Evolutionary conservation across 2,888 invertebrate genomes (phyloP).

Genomic region (Cataglyphis livida): DNA sequence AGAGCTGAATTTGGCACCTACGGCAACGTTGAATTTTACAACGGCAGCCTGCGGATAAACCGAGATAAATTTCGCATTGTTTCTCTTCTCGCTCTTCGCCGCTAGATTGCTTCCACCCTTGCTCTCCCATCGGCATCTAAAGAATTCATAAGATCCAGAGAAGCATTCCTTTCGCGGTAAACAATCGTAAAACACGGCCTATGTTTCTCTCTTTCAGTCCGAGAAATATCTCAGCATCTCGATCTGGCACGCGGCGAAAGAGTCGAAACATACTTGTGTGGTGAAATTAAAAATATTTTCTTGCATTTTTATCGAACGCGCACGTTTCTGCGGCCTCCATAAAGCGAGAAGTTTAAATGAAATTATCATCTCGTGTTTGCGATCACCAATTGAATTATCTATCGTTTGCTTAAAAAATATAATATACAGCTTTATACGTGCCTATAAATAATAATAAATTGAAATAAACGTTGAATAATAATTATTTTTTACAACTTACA

Average conservation of each 20-base stretch:
- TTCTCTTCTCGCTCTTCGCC: conserved; percentile 17
- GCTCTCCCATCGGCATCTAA: conserved; percentile 69
- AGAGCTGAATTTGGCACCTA: conserved; percentile 67
- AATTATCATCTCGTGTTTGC: conserved; percentile 3
- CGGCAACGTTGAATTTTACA: conserved; percentile 70
- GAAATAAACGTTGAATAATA: conserved; percentile 2
- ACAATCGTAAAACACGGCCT: conserved; percentile 72
- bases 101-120: conserved; percentile 65
- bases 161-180: conserved; percentile 69
- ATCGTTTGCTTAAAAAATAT: too few relatives aligned
- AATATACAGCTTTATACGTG: neutral
- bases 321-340: neutral
- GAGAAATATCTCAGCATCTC: conserved; percentile 59
- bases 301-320: neutral
- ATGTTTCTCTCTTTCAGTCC: conserved; percentile 61
- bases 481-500: conserved; percentile 17
- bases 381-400: neutral
- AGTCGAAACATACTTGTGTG: conserved; percentile 31
- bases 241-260: conserved; percentile 33
- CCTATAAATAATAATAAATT: neutral
- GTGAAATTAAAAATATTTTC: conserved; percentile 70
- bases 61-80: conserved; percentile 63
- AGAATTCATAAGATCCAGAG: conserved; percentile 76
- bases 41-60: conserved; percentile 59
- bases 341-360: conserved; percentile 28